Percentiles rank a stretch among this genome's conserved stretches.
Evolutionary conservation across 2,797 vertebrate genomes (phyloP).

Genomic region (Pelochelys cantorii): DNA sequence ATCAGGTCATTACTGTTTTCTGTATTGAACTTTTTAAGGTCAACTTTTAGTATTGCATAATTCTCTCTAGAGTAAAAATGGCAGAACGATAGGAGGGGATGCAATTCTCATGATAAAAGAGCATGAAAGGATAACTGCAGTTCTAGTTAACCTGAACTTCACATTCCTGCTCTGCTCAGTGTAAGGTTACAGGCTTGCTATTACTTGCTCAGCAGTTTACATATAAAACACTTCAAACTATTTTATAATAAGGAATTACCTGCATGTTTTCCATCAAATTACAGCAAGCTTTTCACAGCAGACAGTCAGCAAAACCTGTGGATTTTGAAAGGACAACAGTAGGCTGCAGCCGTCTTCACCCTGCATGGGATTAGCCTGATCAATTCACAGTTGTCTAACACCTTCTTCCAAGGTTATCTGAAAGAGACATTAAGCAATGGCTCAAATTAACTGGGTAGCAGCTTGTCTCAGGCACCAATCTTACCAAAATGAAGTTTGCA

Average conservation of each 20-base stretch:
- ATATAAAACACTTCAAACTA: slow-evolving; percentile 41
- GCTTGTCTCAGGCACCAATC: not conserved
- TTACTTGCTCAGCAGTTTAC: slow-evolving; percentile 24
- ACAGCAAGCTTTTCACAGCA: slow-evolving; percentile 47
- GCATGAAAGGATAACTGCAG: not conserved
- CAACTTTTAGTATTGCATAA: not conserved
- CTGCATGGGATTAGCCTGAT: slow-evolving; percentile 29
- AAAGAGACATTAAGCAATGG: not conserved
- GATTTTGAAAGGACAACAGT: slow-evolving; percentile 34
- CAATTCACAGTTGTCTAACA: slow-evolving; percentile 2
- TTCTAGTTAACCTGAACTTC: not conserved
- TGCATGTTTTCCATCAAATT: slow-evolving; percentile 58
- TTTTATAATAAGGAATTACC: slow-evolving; percentile 57
- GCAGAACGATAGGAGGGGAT: not conserved
- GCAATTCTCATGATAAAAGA: not conserved
- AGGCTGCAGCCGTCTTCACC: slow-evolving; percentile 32
- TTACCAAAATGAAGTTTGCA: not conserved
- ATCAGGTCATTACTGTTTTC: not conserved
- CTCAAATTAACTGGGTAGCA: not conserved
- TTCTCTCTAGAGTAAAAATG: not conserved
- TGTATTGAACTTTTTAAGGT: accelerated
- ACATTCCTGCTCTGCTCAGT: not conserved
- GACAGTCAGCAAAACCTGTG: slow-evolving; percentile 44
- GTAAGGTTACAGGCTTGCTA: not conserved
- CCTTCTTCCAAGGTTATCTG: slow-evolving; percentile 44